Base-by-base conservation (phyloP, 1,140 invertebrate genomes). In the Tenebrio molitor region DNA sequence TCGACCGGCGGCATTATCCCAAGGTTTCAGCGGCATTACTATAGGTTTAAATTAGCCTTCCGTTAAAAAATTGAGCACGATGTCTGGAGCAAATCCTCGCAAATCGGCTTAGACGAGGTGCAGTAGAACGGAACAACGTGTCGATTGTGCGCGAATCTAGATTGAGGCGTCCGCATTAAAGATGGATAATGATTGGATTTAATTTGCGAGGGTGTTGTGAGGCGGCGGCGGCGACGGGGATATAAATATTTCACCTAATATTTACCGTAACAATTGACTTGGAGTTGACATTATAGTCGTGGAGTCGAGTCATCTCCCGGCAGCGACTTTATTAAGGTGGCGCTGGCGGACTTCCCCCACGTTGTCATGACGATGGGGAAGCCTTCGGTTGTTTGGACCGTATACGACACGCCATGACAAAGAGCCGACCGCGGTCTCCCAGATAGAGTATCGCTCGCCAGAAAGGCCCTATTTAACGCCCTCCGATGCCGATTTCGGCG, bases 251-350 rank as follows among this genome's bases (percentile, higher is more conserved):
- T 72, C 36, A 50, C 58, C 33, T 50, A 66, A 72, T 72, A 72
- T 72, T 72, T 72, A 72, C 70, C 17, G 63, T 66, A 72, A 66
- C 70, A 72, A 66, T 63, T 62, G 70, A 72, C 62, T 72, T 66
- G 29, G 42, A 72, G 70, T 72, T 72, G 70, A 72, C 70, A 72
- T 72, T 72, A 72, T 50, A 66, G 42, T 72, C 70, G 17, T 42
- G 39, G 42, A 46, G 42, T 29, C 63, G 69, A 36, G 70, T 66
- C 53, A 33, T 33, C 42, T 42, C 39, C 70, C 58, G 8, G 41
- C 63, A 72, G 63, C 53, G 39, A 63, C 63, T 66, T 72, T 72
- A 72, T 72, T 72, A 72, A 72, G 70, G 70, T 34, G 63, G 50
- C 17, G 36, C 58, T 50, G 14, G 39, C 29, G 36, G 19, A 42